Conservation (phyloP, 1,140 invertebrate genomes). For the Ooceraea biroi region DNA sequence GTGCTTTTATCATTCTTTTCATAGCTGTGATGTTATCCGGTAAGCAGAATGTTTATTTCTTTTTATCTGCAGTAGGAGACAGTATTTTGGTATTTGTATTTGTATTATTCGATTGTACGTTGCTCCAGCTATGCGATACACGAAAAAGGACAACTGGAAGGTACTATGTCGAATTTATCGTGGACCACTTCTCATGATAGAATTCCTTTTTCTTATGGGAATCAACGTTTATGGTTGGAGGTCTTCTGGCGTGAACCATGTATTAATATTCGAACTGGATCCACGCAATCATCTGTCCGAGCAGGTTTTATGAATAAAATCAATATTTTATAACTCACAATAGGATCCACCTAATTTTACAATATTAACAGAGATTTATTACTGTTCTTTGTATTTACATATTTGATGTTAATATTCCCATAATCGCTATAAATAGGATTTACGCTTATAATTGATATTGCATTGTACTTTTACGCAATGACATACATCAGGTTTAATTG, state of each 20-base stretch:
- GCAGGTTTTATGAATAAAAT: constrained; percentile 84
- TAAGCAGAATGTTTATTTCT: constrained; percentile 79
- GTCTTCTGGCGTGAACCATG: constrained; percentile 96
- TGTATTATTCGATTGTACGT: not conserved
- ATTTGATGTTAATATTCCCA: not conserved
- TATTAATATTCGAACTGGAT: constrained; percentile 97
- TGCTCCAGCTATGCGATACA: constrained; percentile 84
- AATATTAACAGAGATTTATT: constrained; percentile 9
- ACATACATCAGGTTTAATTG: not conserved
- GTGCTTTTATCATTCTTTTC: constrained; percentile 92
- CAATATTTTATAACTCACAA: not conserved
- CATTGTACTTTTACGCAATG: not conserved
- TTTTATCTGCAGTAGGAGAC: not conserved
- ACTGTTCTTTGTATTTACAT: not conserved
- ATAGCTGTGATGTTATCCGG: constrained; percentile 91
- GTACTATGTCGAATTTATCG: constrained; percentile 91
- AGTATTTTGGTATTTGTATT: constrained; percentile 6
- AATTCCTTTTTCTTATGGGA: constrained; percentile 95
- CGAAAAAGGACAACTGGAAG: constrained; percentile 84
- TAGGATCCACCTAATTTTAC: not conserved
- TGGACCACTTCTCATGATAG: constrained; percentile 93
- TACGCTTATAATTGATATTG: not conserved
- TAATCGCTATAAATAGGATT: constrained; percentile 6
- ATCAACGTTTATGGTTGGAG: constrained; percentile 96
- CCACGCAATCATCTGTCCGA: constrained; percentile 95